Evolutionary conservation across 2,888 invertebrate species (phyloP).

Genomic region (Drosophila planitibia): DNA sequence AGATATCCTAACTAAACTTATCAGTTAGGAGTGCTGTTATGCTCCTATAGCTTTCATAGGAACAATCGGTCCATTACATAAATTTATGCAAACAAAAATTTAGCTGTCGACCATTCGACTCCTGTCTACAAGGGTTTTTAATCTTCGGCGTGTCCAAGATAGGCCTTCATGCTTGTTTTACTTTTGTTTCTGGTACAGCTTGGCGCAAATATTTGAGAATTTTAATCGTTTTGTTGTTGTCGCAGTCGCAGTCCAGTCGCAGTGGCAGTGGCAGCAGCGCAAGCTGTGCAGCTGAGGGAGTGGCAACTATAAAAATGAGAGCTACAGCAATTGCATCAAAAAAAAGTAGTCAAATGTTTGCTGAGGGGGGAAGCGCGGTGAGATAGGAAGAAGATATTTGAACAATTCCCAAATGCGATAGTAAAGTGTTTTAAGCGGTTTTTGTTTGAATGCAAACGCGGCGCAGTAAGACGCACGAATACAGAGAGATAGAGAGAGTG

Average conservation of each 20-base stretch:
- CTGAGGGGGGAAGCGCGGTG: conserved; percentile 21
- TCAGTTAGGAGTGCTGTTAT: neutral
- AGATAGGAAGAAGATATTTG: conserved; percentile 69
- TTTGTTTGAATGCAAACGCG: conserved; percentile 70
- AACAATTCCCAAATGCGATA: conserved; percentile 81
- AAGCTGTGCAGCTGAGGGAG: conserved; percentile 15
- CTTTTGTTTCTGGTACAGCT: conserved; percentile 45
- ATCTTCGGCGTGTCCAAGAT: neutral
- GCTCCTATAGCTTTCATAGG: neutral
- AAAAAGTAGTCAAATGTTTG: neutral
- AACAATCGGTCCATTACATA: neutral
- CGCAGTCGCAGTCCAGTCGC: conserved; percentile 42
- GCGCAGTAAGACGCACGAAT: conserved; percentile 7
- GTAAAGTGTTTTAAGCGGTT: conserved; percentile 82
- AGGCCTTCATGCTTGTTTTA: neutral
- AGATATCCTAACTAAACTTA: neutral
- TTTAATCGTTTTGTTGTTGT: conserved; percentile 79
- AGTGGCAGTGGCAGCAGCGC: conserved; percentile 24
- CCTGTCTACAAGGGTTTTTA: neutral
- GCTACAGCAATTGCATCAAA: conserved; percentile 41
- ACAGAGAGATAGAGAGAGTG: neutral
- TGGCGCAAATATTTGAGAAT: conserved; percentile 78
- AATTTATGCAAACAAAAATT: neutral
- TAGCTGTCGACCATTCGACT: neutral
- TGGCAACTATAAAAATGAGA: conserved; percentile 36